These are phyloP conservation scores for Microchrysa polita DNA, from an alignment of 2,888 invertebrate genomes.

Conservation along the genomic window DNA sequence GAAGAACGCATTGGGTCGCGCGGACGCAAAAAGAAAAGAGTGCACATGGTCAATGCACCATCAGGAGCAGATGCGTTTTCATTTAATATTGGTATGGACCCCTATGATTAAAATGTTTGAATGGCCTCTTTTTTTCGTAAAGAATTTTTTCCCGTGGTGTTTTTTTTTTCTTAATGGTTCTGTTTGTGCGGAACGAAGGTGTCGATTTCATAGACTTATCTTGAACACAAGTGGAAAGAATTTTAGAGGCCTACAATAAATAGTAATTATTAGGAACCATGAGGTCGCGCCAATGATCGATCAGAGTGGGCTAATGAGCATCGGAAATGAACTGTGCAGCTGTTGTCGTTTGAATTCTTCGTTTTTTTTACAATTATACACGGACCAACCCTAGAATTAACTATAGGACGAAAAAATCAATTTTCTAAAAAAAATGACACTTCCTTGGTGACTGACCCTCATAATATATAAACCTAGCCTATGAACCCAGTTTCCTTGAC, in stretches of 20 bases:
- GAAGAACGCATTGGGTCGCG: background rate
- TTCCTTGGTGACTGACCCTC: background rate
- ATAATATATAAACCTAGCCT: no score
- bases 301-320: no score
- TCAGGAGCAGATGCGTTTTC: slow-evolving; percentile 26
- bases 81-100: background rate
- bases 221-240: background rate
- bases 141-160: background rate
- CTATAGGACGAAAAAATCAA: no score
- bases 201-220: slow-evolving; percentile 15
- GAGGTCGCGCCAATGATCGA: background rate
- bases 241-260: background rate
- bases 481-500: no score
- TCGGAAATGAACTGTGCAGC: no score
- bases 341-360: no score
- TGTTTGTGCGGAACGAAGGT: background rate
- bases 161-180: background rate
- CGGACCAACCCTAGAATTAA: no score
- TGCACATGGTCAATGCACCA: slow-evolving; percentile 11
- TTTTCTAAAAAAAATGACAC: no score
- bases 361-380: no score
- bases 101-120: slow-evolving; percentile 7
- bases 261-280: background rate
- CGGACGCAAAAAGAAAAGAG: no score
- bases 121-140: background rate